phyloP scores from a whole-genome alignment of 2,113 vertebrate genomes.

The Dasyurus viverrinus region DNA sequence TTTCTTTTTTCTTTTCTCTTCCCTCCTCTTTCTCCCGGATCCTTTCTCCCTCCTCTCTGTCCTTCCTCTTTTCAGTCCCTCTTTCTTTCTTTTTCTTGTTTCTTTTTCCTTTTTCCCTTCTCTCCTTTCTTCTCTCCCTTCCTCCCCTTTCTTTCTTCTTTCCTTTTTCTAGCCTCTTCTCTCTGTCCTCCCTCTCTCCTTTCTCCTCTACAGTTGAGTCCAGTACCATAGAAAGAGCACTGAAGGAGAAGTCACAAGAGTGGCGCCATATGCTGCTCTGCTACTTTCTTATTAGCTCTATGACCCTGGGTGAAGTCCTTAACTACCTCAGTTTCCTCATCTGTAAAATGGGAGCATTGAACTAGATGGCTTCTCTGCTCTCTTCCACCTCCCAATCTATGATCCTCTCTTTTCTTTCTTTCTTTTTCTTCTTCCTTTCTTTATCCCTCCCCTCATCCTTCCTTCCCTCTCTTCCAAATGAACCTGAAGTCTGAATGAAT shows the following conservation, averaged over 20 bases:
- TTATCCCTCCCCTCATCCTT: no score
- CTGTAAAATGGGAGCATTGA: not conserved
- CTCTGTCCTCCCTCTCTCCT: not conserved
- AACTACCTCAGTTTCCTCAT: not conserved
- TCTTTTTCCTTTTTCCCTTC: no score
- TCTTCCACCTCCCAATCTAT: not conserved
- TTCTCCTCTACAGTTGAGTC: not conserved
- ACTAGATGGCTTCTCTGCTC: not conserved
- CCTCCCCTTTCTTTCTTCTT: not conserved
- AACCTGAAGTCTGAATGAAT: not conserved
- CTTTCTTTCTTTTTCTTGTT: not conserved
- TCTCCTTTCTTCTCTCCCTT: no score
- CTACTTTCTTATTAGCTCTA: not conserved
- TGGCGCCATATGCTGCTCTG: not conserved
- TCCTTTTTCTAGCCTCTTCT: not conserved
- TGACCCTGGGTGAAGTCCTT: not conserved
- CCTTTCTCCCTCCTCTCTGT: not conserved
- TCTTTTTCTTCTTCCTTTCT: no score
- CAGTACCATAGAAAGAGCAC: not conserved
- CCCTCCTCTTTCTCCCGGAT: not conserved
- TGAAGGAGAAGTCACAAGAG: not conserved
- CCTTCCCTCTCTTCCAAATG: not conserved
- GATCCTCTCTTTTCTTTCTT: not conserved
- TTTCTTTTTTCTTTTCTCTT: no score
- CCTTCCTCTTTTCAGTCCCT: not conserved